Evolutionary conservation across 2,797 vertebrate genomes (phyloP), one percentile per base, ranked within the genome.

Genomic region (Alectoris magna): DNA sequence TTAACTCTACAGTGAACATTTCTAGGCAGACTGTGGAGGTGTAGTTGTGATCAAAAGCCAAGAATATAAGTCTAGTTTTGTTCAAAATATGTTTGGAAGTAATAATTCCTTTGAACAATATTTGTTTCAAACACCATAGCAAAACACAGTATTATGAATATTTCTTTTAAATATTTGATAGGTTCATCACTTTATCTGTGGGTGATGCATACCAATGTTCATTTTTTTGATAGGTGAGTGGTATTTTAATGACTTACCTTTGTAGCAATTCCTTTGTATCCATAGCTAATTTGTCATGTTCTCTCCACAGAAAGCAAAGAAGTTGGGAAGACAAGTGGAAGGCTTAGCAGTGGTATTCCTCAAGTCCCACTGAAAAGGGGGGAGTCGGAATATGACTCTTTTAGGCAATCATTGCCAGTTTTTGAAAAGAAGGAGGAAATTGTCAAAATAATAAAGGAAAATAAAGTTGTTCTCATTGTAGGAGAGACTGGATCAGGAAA

Each of bases 401-500:
- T 99, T 78, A 98, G 99, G 17, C 94, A 97, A 13, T 97, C 98
- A 22, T 97, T 99, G 39, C 99, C 99, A 17, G 98, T 99, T 66
- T 97, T 97, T 89, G 98, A 98, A 62, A 98, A 98, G 36, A 98
- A 98, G 95, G 98, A 98, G 51, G 98, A 99, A 97, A 99, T 99
- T 62, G 86, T 99, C 60, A 96, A 97, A 83, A 98, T 98, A 88
- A 98, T 99, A 95, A 98, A 98, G 93, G 98, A 98, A 29, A 98
- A 99, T 97, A 98, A 97, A 93, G 98, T 99, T 90, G 97, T 99
- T 94, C 97, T 99, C 90, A 97, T 99, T 95, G 86, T 99, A 79
- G 99, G 99, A 94, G 99, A 99, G 96, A 99, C 99, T 4, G 99
- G 99, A 90, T 99, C 99, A 56, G 99, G 99, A 93, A 99, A 99